phyloP scores from a whole-genome alignment of 2,888 invertebrate genomes.

The Tupiocoris notatus region DNA sequence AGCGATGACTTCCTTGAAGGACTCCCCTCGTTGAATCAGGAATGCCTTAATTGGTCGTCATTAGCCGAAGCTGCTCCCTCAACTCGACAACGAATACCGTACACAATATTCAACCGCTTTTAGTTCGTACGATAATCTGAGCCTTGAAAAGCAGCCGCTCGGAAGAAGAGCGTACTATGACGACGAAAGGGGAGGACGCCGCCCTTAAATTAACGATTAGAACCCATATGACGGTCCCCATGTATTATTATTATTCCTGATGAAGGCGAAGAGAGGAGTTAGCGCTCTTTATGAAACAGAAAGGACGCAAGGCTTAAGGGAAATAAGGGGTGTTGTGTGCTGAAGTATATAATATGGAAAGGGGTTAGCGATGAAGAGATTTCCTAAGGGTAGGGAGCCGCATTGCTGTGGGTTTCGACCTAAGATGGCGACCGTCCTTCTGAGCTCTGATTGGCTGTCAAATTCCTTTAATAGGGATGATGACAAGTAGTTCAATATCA shows the following conservation, averaged over 20 bases:
- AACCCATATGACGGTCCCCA: slow-evolving; percentile 30
- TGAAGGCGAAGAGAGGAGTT: slow-evolving; percentile 13
- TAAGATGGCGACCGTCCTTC: slow-evolving; percentile 33
- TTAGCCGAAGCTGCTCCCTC: background rate
- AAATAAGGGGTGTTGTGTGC: slow-evolving; percentile 8
- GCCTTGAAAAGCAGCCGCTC: background rate
- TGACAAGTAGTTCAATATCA: slow-evolving; percentile 9
- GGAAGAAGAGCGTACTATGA: background rate
- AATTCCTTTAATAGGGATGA: background rate
- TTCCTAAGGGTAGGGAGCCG: background rate
- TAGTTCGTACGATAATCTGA: background rate
- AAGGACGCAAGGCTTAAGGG: slow-evolving; percentile 23
- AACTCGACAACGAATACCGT: background rate
- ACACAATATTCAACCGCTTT: background rate
- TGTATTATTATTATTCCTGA: slow-evolving; percentile 36
- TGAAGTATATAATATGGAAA: slow-evolving; percentile 31
- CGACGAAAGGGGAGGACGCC: background rate
- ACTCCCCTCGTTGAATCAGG: background rate
- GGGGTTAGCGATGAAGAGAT: slow-evolving; percentile 25
- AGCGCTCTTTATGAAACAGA: slow-evolving; percentile 15
- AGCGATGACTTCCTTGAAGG: background rate
- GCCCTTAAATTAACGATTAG: slow-evolving; percentile 32
- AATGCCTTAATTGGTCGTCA: background rate
- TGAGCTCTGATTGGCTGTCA: slow-evolving; percentile 37
- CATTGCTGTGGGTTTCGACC: background rate